Percentiles rank a stretch among this genome's conserved stretches.
These are phyloP conservation scores for Ctenoplectra terminalis DNA, from an alignment of 1,140 invertebrate species.

Conservation along the genomic window DNA sequence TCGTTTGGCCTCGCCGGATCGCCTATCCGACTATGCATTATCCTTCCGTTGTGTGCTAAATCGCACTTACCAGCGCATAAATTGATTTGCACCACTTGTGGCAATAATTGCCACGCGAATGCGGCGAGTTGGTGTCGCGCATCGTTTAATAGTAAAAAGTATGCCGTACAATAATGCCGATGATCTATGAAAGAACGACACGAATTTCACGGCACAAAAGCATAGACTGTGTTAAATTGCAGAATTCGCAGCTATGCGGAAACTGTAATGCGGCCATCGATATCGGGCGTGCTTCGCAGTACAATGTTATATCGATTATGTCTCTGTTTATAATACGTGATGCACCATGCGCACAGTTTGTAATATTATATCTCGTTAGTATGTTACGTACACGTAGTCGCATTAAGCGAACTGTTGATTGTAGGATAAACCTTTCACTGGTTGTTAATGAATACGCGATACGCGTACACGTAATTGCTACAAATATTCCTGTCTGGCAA, in stretches of 20 bases:
- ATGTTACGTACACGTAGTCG: neutral
- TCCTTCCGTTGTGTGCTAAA: neutral
- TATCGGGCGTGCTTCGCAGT: neutral
- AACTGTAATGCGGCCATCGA: neutral
- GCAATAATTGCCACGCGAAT: neutral
- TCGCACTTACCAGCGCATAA: neutral
- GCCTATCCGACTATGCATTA: constrained; percentile 32
- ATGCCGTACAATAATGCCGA: neutral
- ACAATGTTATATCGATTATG: constrained; percentile 37
- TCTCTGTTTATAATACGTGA: constrained; percentile 23
- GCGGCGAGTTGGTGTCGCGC: neutral
- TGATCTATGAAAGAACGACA: neutral
- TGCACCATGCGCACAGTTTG: neutral
- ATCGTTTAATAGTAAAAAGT: neutral
- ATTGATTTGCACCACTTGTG: neutral
- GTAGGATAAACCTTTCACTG: neutral
- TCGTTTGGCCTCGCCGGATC: constrained; percentile 17
- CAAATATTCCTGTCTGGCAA: neutral
- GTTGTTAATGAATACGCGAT: constrained; percentile 8
- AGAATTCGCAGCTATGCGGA: neutral
- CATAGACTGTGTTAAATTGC: neutral
- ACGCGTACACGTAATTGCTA: neutral
- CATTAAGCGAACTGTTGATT: constrained; percentile 12
- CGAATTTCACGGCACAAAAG: constrained; percentile 6
- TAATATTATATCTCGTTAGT: constrained; percentile 32